Conservation (phyloP, 2,888 invertebrate species). For the Folsomia manolachei region DNA sequence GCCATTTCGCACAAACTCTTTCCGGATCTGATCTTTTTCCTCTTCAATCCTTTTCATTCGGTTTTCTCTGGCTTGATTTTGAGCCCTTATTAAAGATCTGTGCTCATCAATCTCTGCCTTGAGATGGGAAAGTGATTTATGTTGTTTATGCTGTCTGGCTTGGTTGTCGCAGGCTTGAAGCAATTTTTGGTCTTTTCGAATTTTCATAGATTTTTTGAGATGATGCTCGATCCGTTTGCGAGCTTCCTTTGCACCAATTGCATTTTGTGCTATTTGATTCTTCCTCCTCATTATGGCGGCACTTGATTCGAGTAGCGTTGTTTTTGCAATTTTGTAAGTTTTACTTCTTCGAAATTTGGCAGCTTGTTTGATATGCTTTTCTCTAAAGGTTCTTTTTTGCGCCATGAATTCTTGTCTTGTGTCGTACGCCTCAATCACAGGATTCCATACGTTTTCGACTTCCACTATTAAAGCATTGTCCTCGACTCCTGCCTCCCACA, state of each 20-base stretch:
- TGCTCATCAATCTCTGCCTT: constrained; percentile 34
- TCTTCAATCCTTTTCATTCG: constrained; percentile 16
- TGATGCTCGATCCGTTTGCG: constrained; percentile 21
- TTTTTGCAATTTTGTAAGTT: constrained; percentile 19
- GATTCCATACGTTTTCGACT: constrained; percentile 14
- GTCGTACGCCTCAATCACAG: constrained; percentile 17
- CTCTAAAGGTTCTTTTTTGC: constrained; percentile 19
- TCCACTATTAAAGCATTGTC: constrained; percentile 17
- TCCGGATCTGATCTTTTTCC: constrained; percentile 23
- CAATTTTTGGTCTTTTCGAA: constrained; percentile 19
- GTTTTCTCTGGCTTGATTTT: constrained; percentile 21
- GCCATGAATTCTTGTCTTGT: constrained; percentile 8
- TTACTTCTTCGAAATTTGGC: constrained; percentile 4
- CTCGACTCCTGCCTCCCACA: constrained; percentile 20
- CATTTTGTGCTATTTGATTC: neutral
- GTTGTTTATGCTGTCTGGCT: constrained; percentile 26
- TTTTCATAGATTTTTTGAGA: constrained; percentile 25
- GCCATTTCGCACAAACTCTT: constrained; percentile 28
- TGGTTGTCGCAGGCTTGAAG: constrained; percentile 12
- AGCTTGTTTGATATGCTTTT: constrained; percentile 14
- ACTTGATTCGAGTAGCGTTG: constrained; percentile 15
- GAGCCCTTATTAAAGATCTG: constrained; percentile 16
- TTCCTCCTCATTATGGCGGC: neutral
- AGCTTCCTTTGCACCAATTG: constrained; percentile 4
- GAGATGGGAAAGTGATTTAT: constrained; percentile 23